Evolutionary conservation across 2,888 invertebrate genomes (phyloP).

Genomic region (Stenotaenia linearis): DNA sequence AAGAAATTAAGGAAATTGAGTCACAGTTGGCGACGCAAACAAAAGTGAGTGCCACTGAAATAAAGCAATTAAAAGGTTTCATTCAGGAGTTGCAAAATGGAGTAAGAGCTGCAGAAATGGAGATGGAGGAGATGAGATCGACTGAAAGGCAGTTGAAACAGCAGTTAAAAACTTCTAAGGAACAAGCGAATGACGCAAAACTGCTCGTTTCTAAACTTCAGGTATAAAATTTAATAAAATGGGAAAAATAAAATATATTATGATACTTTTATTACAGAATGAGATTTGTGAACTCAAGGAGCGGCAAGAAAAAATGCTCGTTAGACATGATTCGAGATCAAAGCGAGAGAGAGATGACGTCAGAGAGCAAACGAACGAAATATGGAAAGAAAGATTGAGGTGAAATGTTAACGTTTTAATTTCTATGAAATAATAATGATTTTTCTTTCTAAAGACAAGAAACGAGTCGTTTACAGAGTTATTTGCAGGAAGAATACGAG

Average conservation of each 20-base stretch:
- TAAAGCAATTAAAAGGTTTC: slow-evolving; percentile 54
- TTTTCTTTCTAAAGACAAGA: slow-evolving; percentile 21
- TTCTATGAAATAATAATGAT: not conserved
- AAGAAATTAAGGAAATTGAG: slow-evolving; percentile 40
- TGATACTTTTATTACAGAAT: not conserved
- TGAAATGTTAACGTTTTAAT: not conserved
- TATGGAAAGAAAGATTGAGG: slow-evolving; percentile 24
- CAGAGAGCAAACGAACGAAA: not conserved
- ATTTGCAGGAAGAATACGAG: slow-evolving; percentile 30
- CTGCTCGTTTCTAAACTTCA: slow-evolving; percentile 17
- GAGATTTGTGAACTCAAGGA: slow-evolving; percentile 30
- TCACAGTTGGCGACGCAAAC: slow-evolving; percentile 39
- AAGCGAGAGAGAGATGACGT: not conserved
- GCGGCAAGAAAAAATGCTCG: not conserved
- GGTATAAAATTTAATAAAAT: not conserved
- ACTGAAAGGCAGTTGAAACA: slow-evolving; percentile 56
- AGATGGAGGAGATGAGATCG: slow-evolving; percentile 55
- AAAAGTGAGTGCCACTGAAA: slow-evolving; percentile 51
- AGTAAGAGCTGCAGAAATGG: slow-evolving; percentile 54
- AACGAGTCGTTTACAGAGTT: not conserved
- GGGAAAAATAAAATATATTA: not conserved
- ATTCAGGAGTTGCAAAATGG: slow-evolving; percentile 56
- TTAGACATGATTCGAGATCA: not conserved
- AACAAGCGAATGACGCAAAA: slow-evolving; percentile 31
- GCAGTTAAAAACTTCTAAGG: slow-evolving; percentile 52